A percentile compares a stretch with the other conserved stretches of the same genome.
Conservation (phyloP, 2,888 invertebrate genomes). For the Drosophila silvestris region DNA sequence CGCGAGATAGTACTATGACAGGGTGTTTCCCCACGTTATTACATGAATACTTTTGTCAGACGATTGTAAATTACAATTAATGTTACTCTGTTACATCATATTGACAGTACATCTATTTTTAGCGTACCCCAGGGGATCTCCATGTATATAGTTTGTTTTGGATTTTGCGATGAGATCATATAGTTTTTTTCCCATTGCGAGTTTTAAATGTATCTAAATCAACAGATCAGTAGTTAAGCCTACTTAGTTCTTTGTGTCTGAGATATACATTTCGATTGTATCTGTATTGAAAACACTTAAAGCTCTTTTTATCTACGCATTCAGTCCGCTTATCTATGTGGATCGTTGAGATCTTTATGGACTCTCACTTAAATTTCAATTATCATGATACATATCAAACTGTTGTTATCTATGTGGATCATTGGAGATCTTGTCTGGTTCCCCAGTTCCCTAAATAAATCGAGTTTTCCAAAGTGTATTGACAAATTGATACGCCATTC, state of each 20-base stretch:
- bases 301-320: background rate
- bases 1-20: background rate
- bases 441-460: background rate
- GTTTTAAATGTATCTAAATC: background rate
- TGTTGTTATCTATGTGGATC: conserved; percentile 1
- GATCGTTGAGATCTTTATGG: conserved; percentile 4
- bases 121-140: background rate
- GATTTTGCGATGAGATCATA: background rate
- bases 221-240: background rate
- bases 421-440: background rate
- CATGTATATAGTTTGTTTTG: background rate
- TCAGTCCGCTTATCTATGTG: background rate
- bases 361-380: background rate
- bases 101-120: background rate
- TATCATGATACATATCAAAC: background rate
- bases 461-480: background rate
- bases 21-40: conserved; percentile 24
- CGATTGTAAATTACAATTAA: background rate
- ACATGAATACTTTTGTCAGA: background rate
- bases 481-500: background rate
- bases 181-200: background rate
- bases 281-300: background rate
- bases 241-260: background rate
- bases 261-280: background rate
- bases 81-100: background rate